phyloP scores from a whole-genome alignment of 2,113 vertebrate genomes.

The Pyxicephalus adspersus region DNA sequence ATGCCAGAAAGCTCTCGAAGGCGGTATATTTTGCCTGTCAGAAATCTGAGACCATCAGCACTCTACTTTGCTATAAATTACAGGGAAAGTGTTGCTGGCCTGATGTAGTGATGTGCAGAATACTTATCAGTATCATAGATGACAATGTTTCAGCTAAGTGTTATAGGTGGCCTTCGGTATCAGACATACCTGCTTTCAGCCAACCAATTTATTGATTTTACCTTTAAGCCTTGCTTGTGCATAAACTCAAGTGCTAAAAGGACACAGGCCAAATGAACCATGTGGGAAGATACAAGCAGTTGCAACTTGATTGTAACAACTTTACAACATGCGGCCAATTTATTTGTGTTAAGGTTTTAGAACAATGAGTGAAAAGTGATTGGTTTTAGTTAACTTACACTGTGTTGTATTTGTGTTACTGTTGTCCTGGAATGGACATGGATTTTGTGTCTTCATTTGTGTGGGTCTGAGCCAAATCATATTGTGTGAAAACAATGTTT shows the following conservation, averaged over 20 bases:
- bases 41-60: conserved; percentile 16
- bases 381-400: too few species aligned
- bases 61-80: conserved; percentile 18
- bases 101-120: conserved; percentile 18
- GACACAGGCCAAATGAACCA: not conserved
- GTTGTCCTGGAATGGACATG: too few species aligned
- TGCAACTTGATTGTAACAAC: not conserved
- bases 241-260: conserved; percentile 11
- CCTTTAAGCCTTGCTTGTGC: not conserved
- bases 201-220: conserved; percentile 48
- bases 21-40: not conserved
- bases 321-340: too few species aligned
- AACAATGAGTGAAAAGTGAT: too few species aligned
- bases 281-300: not conserved
- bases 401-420: too few species aligned
- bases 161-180: conserved; percentile 37
- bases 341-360: too few species aligned
- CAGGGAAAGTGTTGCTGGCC: not conserved
- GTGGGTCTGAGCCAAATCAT: too few species aligned
- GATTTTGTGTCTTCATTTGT: too few species aligned
- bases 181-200: conserved; percentile 11
- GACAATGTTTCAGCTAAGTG: conserved; percentile 25
- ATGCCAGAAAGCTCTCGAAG: not conserved
- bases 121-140: conserved; percentile 39
- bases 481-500: too few species aligned